Conservation (phyloP, 2,797 vertebrate genomes). For the Mus minutoides region DNA sequence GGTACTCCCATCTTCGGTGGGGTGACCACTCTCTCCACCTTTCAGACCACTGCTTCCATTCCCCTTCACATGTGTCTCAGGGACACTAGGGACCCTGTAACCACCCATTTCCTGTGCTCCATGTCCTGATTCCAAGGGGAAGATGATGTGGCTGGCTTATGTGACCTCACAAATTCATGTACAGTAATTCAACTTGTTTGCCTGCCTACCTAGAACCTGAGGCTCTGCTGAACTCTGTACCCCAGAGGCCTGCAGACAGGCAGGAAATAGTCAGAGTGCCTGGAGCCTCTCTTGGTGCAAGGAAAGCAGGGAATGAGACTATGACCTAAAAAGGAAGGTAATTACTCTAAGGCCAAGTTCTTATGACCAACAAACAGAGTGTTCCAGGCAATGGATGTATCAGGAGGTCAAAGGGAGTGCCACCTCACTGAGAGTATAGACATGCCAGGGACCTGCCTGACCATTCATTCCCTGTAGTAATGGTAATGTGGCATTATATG, state of each 20-base stretch:
- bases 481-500: background rate
- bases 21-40: fast-evolving
- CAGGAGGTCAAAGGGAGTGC: background rate
- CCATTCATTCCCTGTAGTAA: background rate
- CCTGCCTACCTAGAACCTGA: background rate
- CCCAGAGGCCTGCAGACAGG: fast-evolving
- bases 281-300: background rate
- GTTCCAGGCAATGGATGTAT: fast-evolving
- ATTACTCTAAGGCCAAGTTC: background rate
- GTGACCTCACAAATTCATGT: background rate
- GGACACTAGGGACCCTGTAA: background rate
- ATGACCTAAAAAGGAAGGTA: fast-evolving
- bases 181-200: background rate
- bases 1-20: background rate
- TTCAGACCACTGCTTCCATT: background rate
- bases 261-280: background rate
- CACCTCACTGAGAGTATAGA: background rate
- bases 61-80: background rate
- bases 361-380: fast-evolving
- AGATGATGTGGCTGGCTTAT: background rate
- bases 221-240: background rate
- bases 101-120: background rate
- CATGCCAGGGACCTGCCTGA: background rate
- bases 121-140: background rate
- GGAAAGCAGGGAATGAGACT: background rate